Evolutionary conservation across 53 echinoderm and acorn worm genomes (phyloP), one percentile per base, ranked within the genome.

Genomic region (Zoroaster sp.): DNA sequence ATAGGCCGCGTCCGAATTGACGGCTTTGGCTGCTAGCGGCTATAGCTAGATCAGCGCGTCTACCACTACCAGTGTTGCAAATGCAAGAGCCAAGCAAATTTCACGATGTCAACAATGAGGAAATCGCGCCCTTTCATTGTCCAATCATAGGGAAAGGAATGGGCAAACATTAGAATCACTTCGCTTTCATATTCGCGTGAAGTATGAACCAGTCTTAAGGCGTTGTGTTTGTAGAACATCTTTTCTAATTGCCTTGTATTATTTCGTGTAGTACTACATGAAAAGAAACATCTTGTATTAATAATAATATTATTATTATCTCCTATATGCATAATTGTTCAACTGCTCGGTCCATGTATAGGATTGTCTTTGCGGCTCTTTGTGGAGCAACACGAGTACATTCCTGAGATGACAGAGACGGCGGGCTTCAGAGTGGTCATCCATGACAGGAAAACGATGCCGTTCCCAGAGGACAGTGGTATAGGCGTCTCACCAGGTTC

Each of bases 381-480:
- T 36, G 77, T 89, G 17, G 90, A 96, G 51, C 96, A 96, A 18
- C 67, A 49, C 2, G 94, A 96, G 72, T 96, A 91, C 38, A 79
- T 96, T 88, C 28, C 80, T 17, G 87, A 80, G 36, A 73, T 92
- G 0, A 90, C 96, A 0, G 88, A 92, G 23, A 67, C 85, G 11
- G 94, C 92, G 14, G 96, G 96, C 0, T 83, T 94, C 46, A 37
- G 90, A 10, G 34, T 94, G 11, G 88, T 92, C 35, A 78, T 94
- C 45, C 96, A 96, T 40, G 91, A 96, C 52, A 78, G 83, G 2
- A 75, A 88, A 28, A 81, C 42, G 20, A 96, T 96, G 96, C 96
- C 96, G 0, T 92, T 96, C 37, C 96, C 96, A 0, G 85, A 88
- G 20, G 96, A 96, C 65, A 90, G 92, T 9, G 96, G 94, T 5